A percentile compares a stretch with the other conserved stretches of the same genome.
phyloP scores from a whole-genome alignment of 2,888 invertebrate species.

The Lasioglossum pauxillum region DNA sequence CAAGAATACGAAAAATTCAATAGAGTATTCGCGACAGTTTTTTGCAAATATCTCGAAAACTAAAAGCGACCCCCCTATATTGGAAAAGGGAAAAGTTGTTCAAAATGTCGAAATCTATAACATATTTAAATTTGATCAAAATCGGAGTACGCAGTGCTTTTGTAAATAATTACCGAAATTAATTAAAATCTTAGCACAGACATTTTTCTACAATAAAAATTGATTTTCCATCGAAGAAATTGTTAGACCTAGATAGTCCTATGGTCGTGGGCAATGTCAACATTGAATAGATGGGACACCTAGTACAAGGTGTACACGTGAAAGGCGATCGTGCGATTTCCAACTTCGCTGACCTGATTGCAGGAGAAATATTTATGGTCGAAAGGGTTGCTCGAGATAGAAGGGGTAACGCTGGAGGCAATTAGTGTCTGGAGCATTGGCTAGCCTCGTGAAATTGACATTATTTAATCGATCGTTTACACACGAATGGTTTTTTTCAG shows the following conservation, averaged over 20 bases:
- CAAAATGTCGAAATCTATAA: too few relatives aligned
- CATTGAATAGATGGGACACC: neutral
- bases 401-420: neutral
- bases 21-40: too few relatives aligned
- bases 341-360: slow-evolving; percentile 16
- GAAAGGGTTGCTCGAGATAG: slow-evolving; percentile 4
- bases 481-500: too few relatives aligned
- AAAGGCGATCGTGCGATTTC: slow-evolving; percentile 32
- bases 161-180: too few relatives aligned
- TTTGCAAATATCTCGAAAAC: too few relatives aligned
- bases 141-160: too few relatives aligned
- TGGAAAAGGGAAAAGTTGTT: too few relatives aligned
- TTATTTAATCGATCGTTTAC: neutral
- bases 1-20: too few relatives aligned
- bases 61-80: too few relatives aligned
- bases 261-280: neutral
- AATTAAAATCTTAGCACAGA: too few relatives aligned
- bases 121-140: too few relatives aligned
- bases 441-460: neutral
- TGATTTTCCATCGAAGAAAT: neutral
- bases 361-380: slow-evolving; percentile 27
- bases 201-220: neutral
- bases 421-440: slow-evolving; percentile 23
- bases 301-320: slow-evolving; percentile 27
- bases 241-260: neutral